These are phyloP conservation scores for Dromas ardeola DNA, from an alignment of 2,113 vertebrate genomes.

Conservation along the genomic window DNA sequence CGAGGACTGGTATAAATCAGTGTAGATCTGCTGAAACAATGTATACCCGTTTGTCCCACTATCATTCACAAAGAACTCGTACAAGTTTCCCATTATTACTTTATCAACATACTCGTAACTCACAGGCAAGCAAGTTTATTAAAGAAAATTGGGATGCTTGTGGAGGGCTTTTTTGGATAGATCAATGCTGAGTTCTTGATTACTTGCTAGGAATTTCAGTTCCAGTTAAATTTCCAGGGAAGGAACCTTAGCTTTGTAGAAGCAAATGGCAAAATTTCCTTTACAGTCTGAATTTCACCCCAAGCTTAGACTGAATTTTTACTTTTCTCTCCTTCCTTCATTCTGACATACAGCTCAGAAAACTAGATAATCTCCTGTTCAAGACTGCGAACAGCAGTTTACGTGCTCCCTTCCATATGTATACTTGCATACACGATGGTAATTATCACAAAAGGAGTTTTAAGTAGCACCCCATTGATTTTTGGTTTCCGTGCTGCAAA, in stretches of 20 bases:
- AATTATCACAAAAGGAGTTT: conserved; percentile 26
- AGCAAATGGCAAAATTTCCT: background rate
- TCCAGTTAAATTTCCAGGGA: background rate
- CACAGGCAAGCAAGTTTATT: background rate
- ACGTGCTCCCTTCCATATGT: background rate
- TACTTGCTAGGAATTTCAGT: background rate
- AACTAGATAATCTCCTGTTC: background rate
- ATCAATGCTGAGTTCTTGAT: background rate
- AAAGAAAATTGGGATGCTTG: background rate
- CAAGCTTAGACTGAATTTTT: background rate
- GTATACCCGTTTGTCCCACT: background rate
- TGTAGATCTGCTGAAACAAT: background rate
- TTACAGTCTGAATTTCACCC: background rate
- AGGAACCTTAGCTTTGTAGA: background rate
- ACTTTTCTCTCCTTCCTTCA: background rate
- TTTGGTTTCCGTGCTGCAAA: conserved; percentile 43
- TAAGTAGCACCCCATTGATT: conserved; percentile 57
- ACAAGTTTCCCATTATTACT: background rate
- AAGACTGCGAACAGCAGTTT: background rate
- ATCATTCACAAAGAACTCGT: background rate
- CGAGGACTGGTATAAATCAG: background rate
- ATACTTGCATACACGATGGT: background rate
- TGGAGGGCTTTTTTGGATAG: background rate
- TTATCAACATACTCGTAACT: background rate
- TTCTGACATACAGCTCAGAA: background rate